Evolutionary conservation across 2,113 vertebrate species (phyloP).

Genomic region (Propithecus coquereli): DNA sequence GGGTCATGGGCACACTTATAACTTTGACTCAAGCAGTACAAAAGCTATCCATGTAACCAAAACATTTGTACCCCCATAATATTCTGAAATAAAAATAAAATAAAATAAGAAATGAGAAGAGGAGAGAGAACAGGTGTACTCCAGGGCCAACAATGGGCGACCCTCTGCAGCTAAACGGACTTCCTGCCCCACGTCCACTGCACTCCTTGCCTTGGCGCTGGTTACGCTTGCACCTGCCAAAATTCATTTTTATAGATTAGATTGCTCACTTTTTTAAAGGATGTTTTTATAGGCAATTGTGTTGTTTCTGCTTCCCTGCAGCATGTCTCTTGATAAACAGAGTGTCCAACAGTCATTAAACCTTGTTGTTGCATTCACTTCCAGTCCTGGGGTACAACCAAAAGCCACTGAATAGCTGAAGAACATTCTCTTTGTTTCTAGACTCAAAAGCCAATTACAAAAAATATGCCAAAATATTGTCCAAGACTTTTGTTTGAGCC

Average conservation of each 20-base stretch:
- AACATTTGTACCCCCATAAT: too few relatives aligned
- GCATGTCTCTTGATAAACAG: not conserved
- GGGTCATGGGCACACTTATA: too few relatives aligned
- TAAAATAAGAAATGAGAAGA: not conserved
- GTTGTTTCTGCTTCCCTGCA: not conserved
- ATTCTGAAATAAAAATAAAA: too few relatives aligned
- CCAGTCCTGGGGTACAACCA: not conserved
- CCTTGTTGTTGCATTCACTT: not conserved
- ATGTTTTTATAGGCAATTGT: not conserved
- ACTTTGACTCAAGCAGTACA: too few relatives aligned
- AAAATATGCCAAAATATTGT: not conserved
- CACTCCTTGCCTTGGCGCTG: not conserved
- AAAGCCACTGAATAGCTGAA: not conserved
- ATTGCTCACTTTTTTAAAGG: not conserved
- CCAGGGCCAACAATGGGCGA: fast-evolving
- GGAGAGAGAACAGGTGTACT: too few relatives aligned
- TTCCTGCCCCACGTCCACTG: not conserved
- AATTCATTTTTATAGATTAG: not conserved
- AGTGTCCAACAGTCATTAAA: not conserved
- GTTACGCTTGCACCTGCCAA: not conserved
- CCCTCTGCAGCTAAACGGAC: too few relatives aligned
- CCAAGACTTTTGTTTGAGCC: not conserved
- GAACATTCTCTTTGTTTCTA: not conserved
- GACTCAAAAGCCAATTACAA: not conserved
- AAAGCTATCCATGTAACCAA: too few relatives aligned